Evolutionary conservation across 1,140 invertebrate genomes (phyloP), one percentile per base, ranked within the genome.

Genomic region (Apis laboriosa): DNA sequence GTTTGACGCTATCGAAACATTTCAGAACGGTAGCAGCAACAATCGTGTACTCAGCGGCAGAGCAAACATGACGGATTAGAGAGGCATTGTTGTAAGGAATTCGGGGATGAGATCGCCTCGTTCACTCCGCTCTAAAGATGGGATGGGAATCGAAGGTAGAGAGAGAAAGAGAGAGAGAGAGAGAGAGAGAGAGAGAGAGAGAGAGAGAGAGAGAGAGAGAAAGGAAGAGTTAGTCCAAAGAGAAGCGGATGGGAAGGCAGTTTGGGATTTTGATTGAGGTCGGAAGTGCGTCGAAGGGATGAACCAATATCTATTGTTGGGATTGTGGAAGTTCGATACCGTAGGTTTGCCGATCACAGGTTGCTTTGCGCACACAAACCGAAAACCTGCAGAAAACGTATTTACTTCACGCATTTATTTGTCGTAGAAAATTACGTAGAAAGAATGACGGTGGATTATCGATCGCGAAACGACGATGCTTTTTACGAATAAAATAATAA

Each of bases 261-360:
- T 83, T 85, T 67, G 70, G 74, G 80, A 83, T 83, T 83, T 83
- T 83, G 80, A 85, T 85, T 74, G 80, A 83, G 80, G 80, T 78
- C 67, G 84, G 77, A 71, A 84, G 64, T 80, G 82, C 77, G 77
- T 84, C 84, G 60, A 86, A 83, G 61, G 80, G 82, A 73, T 77
- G 77, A 80, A 84, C 84, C 82, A 80, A 84, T 86, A 84, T 86
- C 82, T 60, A 84, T 84, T 86, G 82, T 84, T 71, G 63, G 74
- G 56, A 34, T 64, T 67, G 70, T 66, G 61, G 61, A 81, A 76
- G 11, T 76, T 75, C 28, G 72, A 49, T 72, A 21, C 9, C 58
- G 56, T 67, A 60, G 74, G 28, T 77, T 77, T 21, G 80, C 61
- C 60, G 75, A 85, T 85, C 73, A 55, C 74, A 11, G 17, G 78